Percentiles rank a stretch among this genome's conserved stretches.
phyloP scores from a whole-genome alignment of 2,113 vertebrate genomes.

The Pagrus major region DNA sequence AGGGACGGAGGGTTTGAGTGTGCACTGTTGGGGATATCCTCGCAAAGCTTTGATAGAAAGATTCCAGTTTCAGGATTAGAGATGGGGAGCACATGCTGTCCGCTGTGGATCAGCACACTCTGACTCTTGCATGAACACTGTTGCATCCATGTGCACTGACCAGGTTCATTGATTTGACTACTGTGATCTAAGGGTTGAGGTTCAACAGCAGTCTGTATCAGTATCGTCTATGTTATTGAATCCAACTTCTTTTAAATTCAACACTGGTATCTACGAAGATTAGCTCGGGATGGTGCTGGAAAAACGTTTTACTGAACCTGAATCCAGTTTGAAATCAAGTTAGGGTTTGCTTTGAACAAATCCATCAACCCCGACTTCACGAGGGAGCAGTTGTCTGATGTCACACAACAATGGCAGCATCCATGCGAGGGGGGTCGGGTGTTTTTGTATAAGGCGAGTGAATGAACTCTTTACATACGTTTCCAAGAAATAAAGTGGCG shows the following conservation, averaged over 20 bases:
- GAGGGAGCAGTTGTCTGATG: too few species aligned
- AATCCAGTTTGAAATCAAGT: not conserved
- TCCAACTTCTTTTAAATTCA: not conserved
- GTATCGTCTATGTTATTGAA: not conserved
- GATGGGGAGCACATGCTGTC: not conserved
- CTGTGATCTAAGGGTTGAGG: not conserved
- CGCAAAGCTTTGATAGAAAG: slow-evolving; percentile 19
- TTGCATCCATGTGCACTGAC: not conserved
- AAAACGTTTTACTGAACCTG: not conserved
- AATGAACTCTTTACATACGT: too few species aligned
- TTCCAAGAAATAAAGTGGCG: too few species aligned
- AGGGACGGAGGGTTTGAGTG: slow-evolving; percentile 35
- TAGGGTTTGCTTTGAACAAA: not conserved
- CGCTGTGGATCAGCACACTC: not conserved
- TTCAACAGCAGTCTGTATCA: not conserved
- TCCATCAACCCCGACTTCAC: too few species aligned
- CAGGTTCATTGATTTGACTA: not conserved
- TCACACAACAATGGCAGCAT: too few species aligned
- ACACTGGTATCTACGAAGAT: not conserved
- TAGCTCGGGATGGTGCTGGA: not conserved
- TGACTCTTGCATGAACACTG: not conserved
- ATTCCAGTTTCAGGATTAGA: slow-evolving; percentile 46
- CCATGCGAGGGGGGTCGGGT: too few species aligned
- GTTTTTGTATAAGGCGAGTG: too few species aligned
- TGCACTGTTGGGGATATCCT: slow-evolving; percentile 22